Conservation (phyloP, 2,797 vertebrate species). For the Myotis findleyi region DNA sequence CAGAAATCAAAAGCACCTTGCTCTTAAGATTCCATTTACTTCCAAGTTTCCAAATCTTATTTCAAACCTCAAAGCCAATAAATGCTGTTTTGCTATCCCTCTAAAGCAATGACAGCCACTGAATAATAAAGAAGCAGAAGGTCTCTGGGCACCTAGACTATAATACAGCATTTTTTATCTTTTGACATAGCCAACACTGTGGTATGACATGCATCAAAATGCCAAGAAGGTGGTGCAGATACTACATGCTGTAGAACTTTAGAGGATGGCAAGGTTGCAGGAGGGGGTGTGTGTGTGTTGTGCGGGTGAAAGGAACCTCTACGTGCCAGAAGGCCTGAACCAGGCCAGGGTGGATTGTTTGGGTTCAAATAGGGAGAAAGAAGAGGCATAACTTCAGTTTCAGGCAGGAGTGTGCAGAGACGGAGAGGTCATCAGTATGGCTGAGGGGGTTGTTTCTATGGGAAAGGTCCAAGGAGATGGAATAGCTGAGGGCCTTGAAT, state of each 20-base stretch:
- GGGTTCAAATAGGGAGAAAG: neutral
- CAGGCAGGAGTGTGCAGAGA: neutral
- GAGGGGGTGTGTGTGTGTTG: no score
- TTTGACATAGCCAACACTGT: slow-evolving; percentile 31
- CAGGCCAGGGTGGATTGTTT: neutral
- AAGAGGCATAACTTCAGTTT: neutral
- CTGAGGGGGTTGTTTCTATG: neutral
- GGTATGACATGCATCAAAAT: slow-evolving; percentile 42
- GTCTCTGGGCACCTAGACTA: slow-evolving; percentile 17
- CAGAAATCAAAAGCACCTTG: slow-evolving; percentile 58
- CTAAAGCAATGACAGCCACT: slow-evolving; percentile 58
- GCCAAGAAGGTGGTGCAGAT: slow-evolving; percentile 4
- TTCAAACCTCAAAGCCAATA: slow-evolving; percentile 72
- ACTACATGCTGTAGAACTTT: neutral
- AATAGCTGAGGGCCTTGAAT: neutral
- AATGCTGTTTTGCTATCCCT: slow-evolving; percentile 65
- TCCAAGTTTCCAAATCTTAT: slow-evolving; percentile 70
- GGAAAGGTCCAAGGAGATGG: neutral
- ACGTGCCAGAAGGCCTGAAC: neutral
- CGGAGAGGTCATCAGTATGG: neutral
- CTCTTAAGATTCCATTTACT: slow-evolving; percentile 72
- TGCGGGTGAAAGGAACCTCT: neutral
- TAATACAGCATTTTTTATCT: slow-evolving; percentile 54
- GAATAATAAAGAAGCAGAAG: slow-evolving; percentile 70
- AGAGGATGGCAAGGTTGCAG: neutral